phyloP scores from a whole-genome alignment of 2,888 invertebrate species.

The Arge pagana region DNA sequence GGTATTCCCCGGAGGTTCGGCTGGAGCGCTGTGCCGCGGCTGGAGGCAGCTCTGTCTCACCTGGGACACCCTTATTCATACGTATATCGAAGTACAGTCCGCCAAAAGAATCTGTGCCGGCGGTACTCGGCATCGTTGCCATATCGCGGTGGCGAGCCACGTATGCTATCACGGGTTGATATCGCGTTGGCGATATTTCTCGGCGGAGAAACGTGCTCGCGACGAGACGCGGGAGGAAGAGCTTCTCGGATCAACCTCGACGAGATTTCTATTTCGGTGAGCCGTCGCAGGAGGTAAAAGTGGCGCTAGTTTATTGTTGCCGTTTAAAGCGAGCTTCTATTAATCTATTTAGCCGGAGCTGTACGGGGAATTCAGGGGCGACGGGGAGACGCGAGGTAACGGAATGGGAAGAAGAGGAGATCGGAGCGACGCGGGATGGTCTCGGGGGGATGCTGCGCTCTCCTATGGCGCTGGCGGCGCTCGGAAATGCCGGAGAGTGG shows the following conservation, averaged over 20 bases:
- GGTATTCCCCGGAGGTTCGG: slow-evolving; percentile 51
- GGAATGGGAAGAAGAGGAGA: slow-evolving; percentile 17
- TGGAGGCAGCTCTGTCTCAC: slow-evolving; percentile 53
- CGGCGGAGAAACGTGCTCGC: too few relatives aligned
- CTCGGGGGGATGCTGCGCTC: slow-evolving; percentile 43
- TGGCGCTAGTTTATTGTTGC: slow-evolving; percentile 15
- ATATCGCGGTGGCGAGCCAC: too few relatives aligned
- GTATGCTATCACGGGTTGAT: too few relatives aligned
- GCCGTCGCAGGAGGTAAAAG: not conserved
- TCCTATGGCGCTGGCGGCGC: slow-evolving; percentile 54
- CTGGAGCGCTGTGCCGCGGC: slow-evolving; percentile 53
- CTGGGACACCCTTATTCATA: slow-evolving; percentile 50
- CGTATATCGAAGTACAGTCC: slow-evolving; percentile 53
- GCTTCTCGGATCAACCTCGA: not conserved
- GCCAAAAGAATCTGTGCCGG: slow-evolving; percentile 41
- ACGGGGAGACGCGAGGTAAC: slow-evolving; percentile 26
- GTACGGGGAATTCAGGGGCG: slow-evolving; percentile 39
- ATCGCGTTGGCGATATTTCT: too few relatives aligned
- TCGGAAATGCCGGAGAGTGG: slow-evolving; percentile 45
- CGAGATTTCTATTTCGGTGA: not conserved
- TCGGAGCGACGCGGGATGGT: slow-evolving; percentile 20
- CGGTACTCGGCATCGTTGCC: too few relatives aligned
- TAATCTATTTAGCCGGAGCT: slow-evolving; percentile 38
- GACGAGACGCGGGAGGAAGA: too few relatives aligned
- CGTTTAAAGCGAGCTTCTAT: slow-evolving; percentile 29